phyloP scores from a whole-genome alignment of 2,888 invertebrate genomes.

The Agrochola circellaris region DNA sequence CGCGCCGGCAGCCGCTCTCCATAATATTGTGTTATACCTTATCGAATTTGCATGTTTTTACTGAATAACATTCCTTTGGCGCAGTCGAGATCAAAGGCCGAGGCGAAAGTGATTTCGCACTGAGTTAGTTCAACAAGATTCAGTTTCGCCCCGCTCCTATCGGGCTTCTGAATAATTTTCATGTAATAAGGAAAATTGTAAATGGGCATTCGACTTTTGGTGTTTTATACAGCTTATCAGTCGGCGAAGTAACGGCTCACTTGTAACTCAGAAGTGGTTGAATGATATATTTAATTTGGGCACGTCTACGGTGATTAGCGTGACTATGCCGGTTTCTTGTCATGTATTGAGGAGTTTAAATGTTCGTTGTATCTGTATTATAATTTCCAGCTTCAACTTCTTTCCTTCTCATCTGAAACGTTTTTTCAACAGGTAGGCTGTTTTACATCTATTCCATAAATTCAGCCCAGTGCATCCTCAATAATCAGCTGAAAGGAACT shows the following conservation, averaged over 20 bases:
- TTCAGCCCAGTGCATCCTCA: conserved; percentile 3
- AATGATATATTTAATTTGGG: not conserved
- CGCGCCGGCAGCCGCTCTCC: conserved; percentile 80
- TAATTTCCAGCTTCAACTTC: too few species aligned
- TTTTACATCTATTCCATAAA: not conserved
- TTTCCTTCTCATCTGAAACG: not conserved
- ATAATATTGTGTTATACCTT: conserved; percentile 91
- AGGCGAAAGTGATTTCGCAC: conserved; percentile 90
- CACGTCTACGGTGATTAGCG: not conserved
- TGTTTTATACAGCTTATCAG: conserved; percentile 70
- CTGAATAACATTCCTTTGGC: conserved; percentile 91
- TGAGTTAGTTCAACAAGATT: conserved; percentile 90
- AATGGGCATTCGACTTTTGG: conserved; percentile 85
- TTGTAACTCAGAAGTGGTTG: conserved; percentile 9
- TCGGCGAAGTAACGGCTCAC: conserved; percentile 23
- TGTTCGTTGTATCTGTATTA: too few species aligned
- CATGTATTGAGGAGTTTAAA: not conserved
- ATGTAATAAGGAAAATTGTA: conserved; percentile 89
- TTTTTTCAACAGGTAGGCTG: not conserved
- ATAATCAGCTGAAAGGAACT: conserved; percentile 15
- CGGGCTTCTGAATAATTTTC: conserved; percentile 88
- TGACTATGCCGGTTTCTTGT: not conserved
- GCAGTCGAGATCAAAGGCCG: conserved; percentile 89
- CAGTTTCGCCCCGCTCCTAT: conserved; percentile 84
- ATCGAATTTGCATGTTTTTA: conserved; percentile 91